These are phyloP conservation scores for Phalacrocorax brasilianus DNA, from an alignment of 2,113 vertebrate genomes.

Conservation along the genomic window DNA sequence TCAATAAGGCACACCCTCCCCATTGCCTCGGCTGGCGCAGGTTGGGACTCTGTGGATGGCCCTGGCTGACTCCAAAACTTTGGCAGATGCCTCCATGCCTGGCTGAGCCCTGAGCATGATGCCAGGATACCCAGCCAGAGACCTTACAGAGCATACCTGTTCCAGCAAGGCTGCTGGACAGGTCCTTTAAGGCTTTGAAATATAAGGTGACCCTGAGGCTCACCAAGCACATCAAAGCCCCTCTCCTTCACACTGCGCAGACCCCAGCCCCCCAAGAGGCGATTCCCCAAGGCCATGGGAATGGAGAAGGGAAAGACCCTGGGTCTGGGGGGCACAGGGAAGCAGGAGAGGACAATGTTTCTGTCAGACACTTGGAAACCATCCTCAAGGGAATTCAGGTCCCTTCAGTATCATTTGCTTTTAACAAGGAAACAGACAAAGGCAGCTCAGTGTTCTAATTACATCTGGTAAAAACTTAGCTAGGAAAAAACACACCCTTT, in stretches of 20 bases:
- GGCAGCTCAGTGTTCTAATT: neutral
- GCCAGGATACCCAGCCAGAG: neutral
- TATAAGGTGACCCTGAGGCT: neutral
- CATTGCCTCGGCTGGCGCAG: rapidly evolving
- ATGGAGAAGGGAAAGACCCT: neutral
- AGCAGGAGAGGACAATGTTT: neutral
- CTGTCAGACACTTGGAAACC: neutral
- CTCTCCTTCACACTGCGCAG: neutral
- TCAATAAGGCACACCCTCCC: neutral
- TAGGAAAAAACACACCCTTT: neutral
- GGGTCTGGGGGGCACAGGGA: neutral
- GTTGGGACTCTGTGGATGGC: neutral
- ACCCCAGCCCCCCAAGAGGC: neutral
- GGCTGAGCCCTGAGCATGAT: rapidly evolving
- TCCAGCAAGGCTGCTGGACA: neutral
- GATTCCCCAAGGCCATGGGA: neutral
- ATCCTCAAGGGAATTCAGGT: neutral
- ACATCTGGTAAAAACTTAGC: neutral
- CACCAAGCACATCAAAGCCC: neutral
- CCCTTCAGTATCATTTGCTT: neutral
- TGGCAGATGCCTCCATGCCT: neutral
- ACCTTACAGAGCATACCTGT: neutral
- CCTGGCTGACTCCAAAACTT: neutral
- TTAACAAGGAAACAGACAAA: neutral
- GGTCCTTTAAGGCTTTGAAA: constrained; percentile 1